These are phyloP conservation scores for Drosophila mimica DNA, from an alignment of 2,888 invertebrate genomes.

Conservation along the genomic window DNA sequence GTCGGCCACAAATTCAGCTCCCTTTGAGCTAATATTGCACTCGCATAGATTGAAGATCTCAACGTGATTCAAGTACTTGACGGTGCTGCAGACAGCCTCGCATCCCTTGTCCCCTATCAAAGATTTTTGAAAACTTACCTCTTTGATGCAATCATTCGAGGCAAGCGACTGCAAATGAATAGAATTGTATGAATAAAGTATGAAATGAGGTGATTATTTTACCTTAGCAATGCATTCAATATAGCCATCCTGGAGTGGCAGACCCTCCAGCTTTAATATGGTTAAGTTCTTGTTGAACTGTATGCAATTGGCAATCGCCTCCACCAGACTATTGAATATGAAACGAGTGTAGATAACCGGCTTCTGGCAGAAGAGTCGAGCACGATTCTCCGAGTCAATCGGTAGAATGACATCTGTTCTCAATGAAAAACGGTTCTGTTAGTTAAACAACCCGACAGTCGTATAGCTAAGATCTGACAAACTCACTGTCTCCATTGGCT, in stretches of 20 bases:
- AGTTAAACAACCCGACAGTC: not conserved
- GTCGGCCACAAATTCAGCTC: slow-evolving; percentile 88
- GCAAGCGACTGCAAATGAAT: slow-evolving; percentile 86
- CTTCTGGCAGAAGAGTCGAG: slow-evolving; percentile 88
- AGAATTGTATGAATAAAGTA: not conserved
- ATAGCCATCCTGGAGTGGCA: slow-evolving; percentile 89
- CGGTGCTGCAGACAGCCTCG: slow-evolving; percentile 88
- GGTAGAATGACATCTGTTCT: slow-evolving; percentile 69
- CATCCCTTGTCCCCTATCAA: slow-evolving; percentile 90
- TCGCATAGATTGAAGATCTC: slow-evolving; percentile 89
- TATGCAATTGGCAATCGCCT: slow-evolving; percentile 88
- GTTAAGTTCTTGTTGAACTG: slow-evolving; percentile 88
- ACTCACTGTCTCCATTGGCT: slow-evolving; percentile 78
- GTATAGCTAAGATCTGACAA: rapidly evolving
- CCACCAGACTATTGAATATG: slow-evolving; percentile 88
- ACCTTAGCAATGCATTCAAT: slow-evolving; percentile 88
- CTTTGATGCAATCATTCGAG: slow-evolving; percentile 88
- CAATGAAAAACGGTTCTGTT: not conserved
- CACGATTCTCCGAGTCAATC: slow-evolving; percentile 87
- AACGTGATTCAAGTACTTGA: slow-evolving; percentile 89
- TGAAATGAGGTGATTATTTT: not conserved
- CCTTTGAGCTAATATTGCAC: slow-evolving; percentile 88
- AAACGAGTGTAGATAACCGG: slow-evolving; percentile 90
- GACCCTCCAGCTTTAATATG: slow-evolving; percentile 89
- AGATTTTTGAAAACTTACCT: slow-evolving; percentile 89